Conservation (phyloP, 2,888 invertebrate genomes). For the Dryadula phaetusa region DNA sequence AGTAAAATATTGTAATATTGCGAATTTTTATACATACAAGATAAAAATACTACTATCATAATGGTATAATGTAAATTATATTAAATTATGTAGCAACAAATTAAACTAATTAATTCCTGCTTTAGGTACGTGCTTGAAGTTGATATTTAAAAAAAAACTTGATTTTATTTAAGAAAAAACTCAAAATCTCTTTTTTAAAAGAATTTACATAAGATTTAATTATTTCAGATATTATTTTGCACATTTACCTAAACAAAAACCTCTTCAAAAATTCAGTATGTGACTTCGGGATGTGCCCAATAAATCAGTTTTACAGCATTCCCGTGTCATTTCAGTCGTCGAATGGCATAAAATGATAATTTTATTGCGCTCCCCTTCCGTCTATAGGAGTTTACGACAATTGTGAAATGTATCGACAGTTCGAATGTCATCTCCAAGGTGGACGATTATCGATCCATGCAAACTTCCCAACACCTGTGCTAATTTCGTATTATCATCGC, state of each 20-base stretch:
- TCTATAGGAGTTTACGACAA: conserved; percentile 82
- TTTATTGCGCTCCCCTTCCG: conserved; percentile 83
- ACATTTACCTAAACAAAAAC: conserved; percentile 70
- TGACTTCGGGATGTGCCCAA: conserved; percentile 80
- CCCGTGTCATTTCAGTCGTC: conserved; percentile 84
- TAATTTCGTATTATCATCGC: conserved; percentile 48
- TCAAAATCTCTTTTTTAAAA: no score
- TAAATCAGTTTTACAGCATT: conserved; percentile 85
- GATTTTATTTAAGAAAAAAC: no score
- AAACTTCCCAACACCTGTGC: conserved; percentile 40
- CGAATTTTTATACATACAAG: no score
- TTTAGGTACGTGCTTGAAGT: no score
- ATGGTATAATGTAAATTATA: no score
- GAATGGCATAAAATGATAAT: conserved; percentile 84
- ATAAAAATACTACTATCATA: no score
- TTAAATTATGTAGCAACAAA: no score
- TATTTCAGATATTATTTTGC: conserved; percentile 52
- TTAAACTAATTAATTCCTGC: no score
- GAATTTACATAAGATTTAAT: no score
- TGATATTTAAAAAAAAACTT: no score
- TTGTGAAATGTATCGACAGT: conserved; percentile 85
- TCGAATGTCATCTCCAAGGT: conserved; percentile 78
- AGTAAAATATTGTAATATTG: conserved; percentile 5
- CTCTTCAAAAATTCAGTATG: conserved; percentile 82
- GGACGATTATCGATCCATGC: conserved; percentile 52